Percentiles rank a stretch among this genome's conserved stretches.
Conservation (phyloP, 2,113 vertebrate genomes). For the Zonotrichia leucophrys region DNA sequence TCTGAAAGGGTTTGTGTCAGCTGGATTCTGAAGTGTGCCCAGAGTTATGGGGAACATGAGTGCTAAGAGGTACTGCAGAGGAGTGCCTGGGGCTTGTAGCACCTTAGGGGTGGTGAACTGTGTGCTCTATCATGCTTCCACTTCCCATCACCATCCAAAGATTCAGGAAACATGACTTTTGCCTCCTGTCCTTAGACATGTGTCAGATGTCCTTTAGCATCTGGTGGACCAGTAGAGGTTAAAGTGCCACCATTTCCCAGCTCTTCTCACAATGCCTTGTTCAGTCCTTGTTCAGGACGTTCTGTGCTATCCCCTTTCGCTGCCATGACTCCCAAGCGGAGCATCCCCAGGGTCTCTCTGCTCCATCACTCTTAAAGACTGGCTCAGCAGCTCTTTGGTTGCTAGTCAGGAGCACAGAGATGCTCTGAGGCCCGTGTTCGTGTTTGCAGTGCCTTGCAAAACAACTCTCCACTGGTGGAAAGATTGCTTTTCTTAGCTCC, state of each 20-base stretch:
- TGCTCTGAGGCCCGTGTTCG: rapidly evolving
- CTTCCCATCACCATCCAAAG: background rate
- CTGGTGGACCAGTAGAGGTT: background rate
- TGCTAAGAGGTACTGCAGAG: background rate
- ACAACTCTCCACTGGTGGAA: background rate
- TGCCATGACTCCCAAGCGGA: background rate
- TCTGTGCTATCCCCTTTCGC: background rate
- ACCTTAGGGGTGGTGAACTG: background rate
- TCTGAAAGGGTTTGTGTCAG: background rate
- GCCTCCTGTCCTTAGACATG: background rate
- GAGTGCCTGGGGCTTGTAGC: background rate
- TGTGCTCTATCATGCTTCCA: background rate
- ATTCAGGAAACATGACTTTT: background rate
- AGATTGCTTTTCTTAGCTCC: background rate
- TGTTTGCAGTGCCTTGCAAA: background rate
- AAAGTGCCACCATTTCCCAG: background rate
- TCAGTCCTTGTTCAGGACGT: background rate
- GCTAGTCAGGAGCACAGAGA: background rate
- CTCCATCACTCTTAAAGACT: background rate
- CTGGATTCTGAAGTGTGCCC: background rate
- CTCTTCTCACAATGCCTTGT: background rate
- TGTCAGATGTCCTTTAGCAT: background rate
- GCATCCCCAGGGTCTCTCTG: background rate
- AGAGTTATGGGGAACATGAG: background rate
- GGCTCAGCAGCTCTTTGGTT: background rate